A percentile compares a stretch with the other conserved stretches of the same genome.
Evolutionary conservation across 2,888 invertebrate species (phyloP).

Genomic region (Chloroclysta siterata): DNA sequence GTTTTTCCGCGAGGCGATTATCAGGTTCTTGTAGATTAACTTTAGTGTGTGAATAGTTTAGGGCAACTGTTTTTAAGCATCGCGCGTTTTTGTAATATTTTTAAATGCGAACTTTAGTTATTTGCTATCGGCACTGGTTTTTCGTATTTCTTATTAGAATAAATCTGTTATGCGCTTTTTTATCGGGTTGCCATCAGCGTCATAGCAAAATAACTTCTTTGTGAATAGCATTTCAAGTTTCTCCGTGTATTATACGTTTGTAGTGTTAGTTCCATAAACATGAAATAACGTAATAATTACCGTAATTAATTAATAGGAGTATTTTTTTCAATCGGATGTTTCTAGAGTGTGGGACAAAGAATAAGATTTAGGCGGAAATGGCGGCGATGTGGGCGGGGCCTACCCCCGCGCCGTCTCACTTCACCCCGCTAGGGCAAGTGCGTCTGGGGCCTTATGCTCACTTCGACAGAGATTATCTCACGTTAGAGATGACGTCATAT

Average conservation of each 20-base stretch:
- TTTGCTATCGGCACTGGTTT: background rate
- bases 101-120: background rate
- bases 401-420: conserved; percentile 1
- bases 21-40: background rate
- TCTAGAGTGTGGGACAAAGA: conserved; percentile 23
- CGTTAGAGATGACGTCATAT: no score
- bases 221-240: no score
- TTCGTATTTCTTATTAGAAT: background rate
- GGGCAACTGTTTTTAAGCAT: no score
- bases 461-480: no score
- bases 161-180: background rate
- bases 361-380: conserved; percentile 23
- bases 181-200: no score
- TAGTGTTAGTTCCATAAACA: no score
- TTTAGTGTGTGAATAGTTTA: background rate
- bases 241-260: no score
- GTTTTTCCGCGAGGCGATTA: background rate
- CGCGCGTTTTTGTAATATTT: background rate
- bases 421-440: conserved; percentile 12
- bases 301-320: no score
- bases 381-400: conserved; percentile 4
- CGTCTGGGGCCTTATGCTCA: no score
- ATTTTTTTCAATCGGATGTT: background rate
- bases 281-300: no score
- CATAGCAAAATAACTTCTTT: no score